Base-by-base conservation (phyloP, 2,797 vertebrate genomes). In the Typhlichthys eigenmanni region DNA sequence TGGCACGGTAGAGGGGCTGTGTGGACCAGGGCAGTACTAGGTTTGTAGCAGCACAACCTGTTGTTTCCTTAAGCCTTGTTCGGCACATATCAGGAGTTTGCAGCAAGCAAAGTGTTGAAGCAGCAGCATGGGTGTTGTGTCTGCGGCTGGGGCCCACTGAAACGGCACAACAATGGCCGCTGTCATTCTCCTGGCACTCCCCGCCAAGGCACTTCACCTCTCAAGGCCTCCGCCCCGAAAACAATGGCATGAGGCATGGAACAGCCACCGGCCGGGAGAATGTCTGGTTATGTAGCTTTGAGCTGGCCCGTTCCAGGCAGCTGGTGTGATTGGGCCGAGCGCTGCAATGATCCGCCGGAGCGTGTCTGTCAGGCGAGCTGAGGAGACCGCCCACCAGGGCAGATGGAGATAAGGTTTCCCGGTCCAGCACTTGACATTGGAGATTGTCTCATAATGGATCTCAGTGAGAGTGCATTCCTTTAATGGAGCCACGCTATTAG, bases 221-320 rank as follows among this genome's bases (percentile, higher is more conserved):
- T 75, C 62, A 70, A 67, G 69, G 65, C 66, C 70, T 75, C 78
- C 60, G 70, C 75, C 66, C 68, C 55, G 56, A 65, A 82, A 85
- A 79, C 79, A 56, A 65, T 83, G 70, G 62, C 77, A 77, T 85
- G 83, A 72, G 24, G 78, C 79, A 85, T 75, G 61, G 82, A 66
- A 13, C 45, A 55, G 47, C 29, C 73, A 64, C 70, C 53, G 49
- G 76, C 77, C 68, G 76, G 76, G 67, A 54, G 59, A 58, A 76
- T 56, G 67, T 60, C 58, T 43, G 73, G 58, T 76, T 60, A 45
- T 68, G 66, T 51, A 55, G 77, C 50, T 84, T 84, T 85, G 82
- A 86, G 3, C 60, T 72, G 14, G 51, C 43, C 69, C 75, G 5
- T 16, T 75, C 29, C 54, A 60, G 66, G 80, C 71, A 83, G 79